Base-by-base conservation (phyloP, 1,140 invertebrate species). In the Zeugodacus cucurbitae region DNA sequence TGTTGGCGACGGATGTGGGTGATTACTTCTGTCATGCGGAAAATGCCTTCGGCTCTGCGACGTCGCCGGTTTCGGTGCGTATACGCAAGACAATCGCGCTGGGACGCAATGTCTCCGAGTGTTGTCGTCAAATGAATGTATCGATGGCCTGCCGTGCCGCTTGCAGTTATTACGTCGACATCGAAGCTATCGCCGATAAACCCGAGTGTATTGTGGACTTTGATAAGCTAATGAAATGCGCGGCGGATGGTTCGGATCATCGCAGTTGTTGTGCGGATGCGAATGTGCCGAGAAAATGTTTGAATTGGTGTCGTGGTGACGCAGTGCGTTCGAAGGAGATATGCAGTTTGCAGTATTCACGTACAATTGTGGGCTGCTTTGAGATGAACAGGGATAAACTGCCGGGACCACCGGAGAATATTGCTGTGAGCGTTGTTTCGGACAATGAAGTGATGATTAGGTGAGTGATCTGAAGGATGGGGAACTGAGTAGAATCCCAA, bases 191-290 rank as follows among this genome's bases (percentile, higher is more conserved):
- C 54, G 96, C 97, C 90, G 96, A 97, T 92, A 95, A 95, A 64
- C 96, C 96, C 0, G 95, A 97, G 90, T 98, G 97, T 91, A 95
- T 97, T 89, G 94, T 95, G 64, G 97, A 97, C 92, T 96, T 97
- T 90, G 96, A 97, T 92, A 98, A 98, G 90, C 94, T 97, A n/a
- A 97, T 98, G 96, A 96, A 96, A 90, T 97, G 97, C 90, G 96
- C 96, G 3, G 96, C 97, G 88, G 97, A 97, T 94, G 95, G 95
- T 54, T 96, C 95, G 22, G 97, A 98, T 93, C 97, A 97, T 91
- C 94, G 97, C 32, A 95, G 95, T 59, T 98, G 97, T 91, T 98
- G 97, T 91, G 95, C 96, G 1, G 95, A 96, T 14, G 95, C 95
- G 91, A 95, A 96, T 32, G 96, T 98, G 7, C 96, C 96, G 0